Percentiles rank a stretch among this genome's conserved stretches.
These are phyloP conservation scores for Crotalus viridis DNA, from an alignment of 2,113 vertebrate species.

Conservation along the genomic window DNA sequence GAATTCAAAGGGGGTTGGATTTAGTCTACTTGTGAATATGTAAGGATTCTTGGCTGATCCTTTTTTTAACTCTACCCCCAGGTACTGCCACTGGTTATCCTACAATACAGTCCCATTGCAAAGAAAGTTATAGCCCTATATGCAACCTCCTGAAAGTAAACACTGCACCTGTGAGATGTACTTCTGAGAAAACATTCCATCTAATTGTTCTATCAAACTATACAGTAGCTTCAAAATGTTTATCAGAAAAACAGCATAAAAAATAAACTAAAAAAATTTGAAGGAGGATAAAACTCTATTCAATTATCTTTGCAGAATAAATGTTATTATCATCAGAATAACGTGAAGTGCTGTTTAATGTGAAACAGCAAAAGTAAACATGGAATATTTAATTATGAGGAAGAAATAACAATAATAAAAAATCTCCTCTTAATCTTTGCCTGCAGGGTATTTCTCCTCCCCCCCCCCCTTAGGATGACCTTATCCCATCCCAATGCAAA, in stretches of 20 bases:
- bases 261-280: not conserved
- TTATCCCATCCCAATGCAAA: not conserved
- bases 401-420: not conserved
- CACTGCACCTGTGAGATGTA: not conserved
- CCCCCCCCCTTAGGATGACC: not conserved
- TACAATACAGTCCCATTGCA: not conserved
- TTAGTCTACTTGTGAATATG: not conserved
- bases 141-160: not conserved
- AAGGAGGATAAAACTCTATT: not conserved
- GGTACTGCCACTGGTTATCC: not conserved
- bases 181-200: not conserved
- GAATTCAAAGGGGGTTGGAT: not conserved
- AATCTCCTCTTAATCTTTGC: not conserved
- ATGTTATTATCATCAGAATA: not conserved
- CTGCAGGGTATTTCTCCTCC: no score
- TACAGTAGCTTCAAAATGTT: not conserved
- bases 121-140: not conserved
- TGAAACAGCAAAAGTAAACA: not conserved
- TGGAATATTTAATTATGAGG: not conserved
- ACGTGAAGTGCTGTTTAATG: not conserved
- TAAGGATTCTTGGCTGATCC: not conserved
- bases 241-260: not conserved
- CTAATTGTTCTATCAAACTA: not conserved
- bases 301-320: not conserved
- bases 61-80: not conserved